These are phyloP conservation scores for Muscicapa striata DNA, from an alignment of 2,797 vertebrate genomes.

Conservation along the genomic window DNA sequence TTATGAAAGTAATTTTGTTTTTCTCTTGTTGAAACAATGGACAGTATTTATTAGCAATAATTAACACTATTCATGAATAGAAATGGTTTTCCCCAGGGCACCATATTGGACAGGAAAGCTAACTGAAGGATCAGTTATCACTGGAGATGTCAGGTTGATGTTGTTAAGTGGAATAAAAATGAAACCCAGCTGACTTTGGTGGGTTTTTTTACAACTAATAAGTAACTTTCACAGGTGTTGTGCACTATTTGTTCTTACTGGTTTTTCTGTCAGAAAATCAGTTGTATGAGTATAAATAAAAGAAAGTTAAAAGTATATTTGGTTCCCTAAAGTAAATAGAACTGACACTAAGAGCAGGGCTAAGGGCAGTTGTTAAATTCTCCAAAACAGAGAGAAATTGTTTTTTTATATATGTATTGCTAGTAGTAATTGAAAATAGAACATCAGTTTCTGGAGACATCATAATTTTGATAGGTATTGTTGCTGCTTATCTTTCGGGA, in stretches of 20 bases:
- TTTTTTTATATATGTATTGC: neutral
- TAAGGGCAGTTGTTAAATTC: neutral
- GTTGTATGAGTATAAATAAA: neutral
- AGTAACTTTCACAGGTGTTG: neutral
- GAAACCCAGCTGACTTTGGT: neutral
- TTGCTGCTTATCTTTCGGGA: neutral
- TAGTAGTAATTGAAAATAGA: neutral
- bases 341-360: neutral
- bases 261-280: neutral
- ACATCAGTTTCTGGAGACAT: neutral
- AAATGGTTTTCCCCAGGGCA: neutral
- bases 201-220: neutral
- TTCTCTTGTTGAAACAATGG: neutral
- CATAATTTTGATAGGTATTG: neutral
- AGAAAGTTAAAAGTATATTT: neutral
- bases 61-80: neutral
- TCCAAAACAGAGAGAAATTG: neutral
- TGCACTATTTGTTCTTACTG: neutral
- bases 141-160: neutral
- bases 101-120: neutral
- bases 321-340: neutral
- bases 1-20: neutral
- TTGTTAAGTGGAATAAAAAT: constrained; percentile 2
- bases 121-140: neutral
- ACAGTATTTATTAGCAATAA: neutral